Percentiles rank a stretch among this genome's conserved stretches.
Evolutionary conservation across 2,888 invertebrate species (phyloP).

Genomic region (Carterocephalus palaemon): DNA sequence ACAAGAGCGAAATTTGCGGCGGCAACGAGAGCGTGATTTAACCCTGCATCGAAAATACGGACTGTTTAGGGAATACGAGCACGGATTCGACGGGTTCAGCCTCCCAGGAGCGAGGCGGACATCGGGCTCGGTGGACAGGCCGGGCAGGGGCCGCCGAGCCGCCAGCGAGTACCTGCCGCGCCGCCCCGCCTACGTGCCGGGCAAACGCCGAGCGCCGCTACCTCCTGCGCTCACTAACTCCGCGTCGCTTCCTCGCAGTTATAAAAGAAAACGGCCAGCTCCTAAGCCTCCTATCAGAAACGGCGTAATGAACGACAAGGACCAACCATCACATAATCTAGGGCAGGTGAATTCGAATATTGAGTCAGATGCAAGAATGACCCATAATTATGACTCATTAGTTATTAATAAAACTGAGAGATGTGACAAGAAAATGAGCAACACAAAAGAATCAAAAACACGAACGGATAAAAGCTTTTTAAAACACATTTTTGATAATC

Average conservation of each 20-base stretch:
- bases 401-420: conserved; percentile 41
- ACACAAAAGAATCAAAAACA: conserved; percentile 48
- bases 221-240: conserved; percentile 74
- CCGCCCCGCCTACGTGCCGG: conserved; percentile 84
- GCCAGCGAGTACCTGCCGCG: conserved; percentile 81
- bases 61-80: conserved; percentile 49
- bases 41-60: conserved; percentile 83
- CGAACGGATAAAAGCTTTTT: conserved; percentile 76
- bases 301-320: conserved; percentile 39
- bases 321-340: conserved; percentile 26
- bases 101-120: conserved; percentile 48
- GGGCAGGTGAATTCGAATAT: conserved; percentile 43
- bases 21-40: conserved; percentile 79
- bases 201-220: conserved; percentile 85
- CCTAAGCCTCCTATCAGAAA: conserved; percentile 72
- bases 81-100: conserved; percentile 63
- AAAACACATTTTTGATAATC: conserved; percentile 70
- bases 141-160: conserved; percentile 72
- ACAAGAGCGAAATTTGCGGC: conserved; percentile 77
- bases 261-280: conserved; percentile 72
- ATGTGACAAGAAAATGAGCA: conserved; percentile 46
- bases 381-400: conserved; percentile 24
- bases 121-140: conserved; percentile 34
- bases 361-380: conserved; percentile 11
- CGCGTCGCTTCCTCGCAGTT: conserved; percentile 59